A percentile compares a stretch with the other conserved stretches of the same genome.
Evolutionary conservation across 2,113 vertebrate species (phyloP).

Genomic region (Dipodomys spectabilis): DNA sequence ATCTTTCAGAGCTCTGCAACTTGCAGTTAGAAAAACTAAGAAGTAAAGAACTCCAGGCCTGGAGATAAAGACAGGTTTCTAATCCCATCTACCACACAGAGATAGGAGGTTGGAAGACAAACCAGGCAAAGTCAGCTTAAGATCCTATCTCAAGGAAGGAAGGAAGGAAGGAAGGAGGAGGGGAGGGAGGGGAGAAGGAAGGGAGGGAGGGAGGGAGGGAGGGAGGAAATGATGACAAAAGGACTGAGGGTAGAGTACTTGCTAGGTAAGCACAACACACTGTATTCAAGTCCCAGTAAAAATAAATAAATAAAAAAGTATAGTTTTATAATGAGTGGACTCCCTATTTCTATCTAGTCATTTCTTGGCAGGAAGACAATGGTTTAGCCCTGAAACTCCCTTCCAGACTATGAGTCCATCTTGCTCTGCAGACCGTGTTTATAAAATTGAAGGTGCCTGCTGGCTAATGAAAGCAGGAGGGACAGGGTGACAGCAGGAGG

Average conservation of each 20-base stretch:
- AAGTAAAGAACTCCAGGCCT: not conserved
- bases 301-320: not conserved
- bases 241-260: too few species aligned
- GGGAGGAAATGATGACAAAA: too few species aligned
- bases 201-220: too few species aligned
- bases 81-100: too few species aligned
- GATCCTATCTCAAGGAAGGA: too few species aligned
- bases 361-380: conserved; percentile 11
- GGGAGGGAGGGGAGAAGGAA: too few species aligned
- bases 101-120: too few species aligned
- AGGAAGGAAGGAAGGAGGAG: too few species aligned
- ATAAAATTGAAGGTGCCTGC: not conserved
- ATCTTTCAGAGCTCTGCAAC: conserved; percentile 10
- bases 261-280: too few species aligned
- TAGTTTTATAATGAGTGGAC: not conserved
- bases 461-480: not conserved
- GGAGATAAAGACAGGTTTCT: too few species aligned
- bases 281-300: too few species aligned
- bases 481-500: not conserved
- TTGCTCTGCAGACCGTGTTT: not conserved
- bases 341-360: not conserved
- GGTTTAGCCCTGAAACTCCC: not conserved
- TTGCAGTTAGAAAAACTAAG: not conserved
- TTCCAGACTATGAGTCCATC: conserved; percentile 16
- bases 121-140: too few species aligned